These are phyloP conservation scores for Himalopsyche phryganea DNA, from an alignment of 1,140 invertebrate genomes.

Conservation along the genomic window DNA sequence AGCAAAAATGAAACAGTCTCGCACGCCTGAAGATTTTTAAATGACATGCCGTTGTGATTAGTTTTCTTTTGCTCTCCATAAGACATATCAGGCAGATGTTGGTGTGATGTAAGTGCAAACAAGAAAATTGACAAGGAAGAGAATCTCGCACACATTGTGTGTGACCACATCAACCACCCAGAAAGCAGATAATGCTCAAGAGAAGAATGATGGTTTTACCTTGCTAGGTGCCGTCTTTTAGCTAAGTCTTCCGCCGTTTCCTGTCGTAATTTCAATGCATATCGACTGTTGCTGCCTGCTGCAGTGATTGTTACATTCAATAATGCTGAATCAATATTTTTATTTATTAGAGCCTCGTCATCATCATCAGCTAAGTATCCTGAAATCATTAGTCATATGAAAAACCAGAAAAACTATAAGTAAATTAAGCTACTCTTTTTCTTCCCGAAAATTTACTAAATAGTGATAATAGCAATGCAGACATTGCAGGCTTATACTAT, in stretches of 20 bases:
- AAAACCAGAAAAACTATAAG: not conserved
- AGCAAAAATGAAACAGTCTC: not conserved
- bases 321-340: slow-evolving; percentile 1
- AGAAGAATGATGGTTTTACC: too few species aligned
- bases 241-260: slow-evolving; percentile 67
- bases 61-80: too few species aligned
- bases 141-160: too few species aligned
- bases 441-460: too few species aligned
- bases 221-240: slow-evolving; percentile 62
- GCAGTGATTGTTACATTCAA: slow-evolving; percentile 35
- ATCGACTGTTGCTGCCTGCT: slow-evolving; percentile 51
- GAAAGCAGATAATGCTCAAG: too few species aligned
- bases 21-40: not conserved
- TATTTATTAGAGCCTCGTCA: slow-evolving; percentile 10
- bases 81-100: too few species aligned
- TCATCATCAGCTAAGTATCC: slow-evolving; percentile 8
- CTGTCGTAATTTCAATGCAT: slow-evolving; percentile 71
- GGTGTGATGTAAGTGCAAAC: too few species aligned
- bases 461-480: too few species aligned
- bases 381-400: slow-evolving; percentile 12
- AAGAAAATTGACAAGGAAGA: not conserved
- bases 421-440: not conserved
- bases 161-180: too few species aligned
- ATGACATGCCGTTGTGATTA: too few species aligned
- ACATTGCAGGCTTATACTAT: too few species aligned